phyloP scores from a whole-genome alignment of 64 coral and sea anemone genomes.

The Orbicella faveolata region DNA sequence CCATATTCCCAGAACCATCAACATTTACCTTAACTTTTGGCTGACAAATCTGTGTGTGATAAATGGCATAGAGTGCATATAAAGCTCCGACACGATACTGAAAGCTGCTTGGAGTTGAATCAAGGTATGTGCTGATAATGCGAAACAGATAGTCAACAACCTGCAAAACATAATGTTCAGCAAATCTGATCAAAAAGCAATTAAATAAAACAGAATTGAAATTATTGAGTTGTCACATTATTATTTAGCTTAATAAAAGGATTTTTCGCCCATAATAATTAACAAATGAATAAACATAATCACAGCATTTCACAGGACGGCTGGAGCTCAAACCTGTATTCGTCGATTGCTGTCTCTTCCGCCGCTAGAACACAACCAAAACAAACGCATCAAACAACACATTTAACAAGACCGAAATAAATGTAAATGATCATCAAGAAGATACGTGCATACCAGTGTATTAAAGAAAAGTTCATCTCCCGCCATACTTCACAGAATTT shows the following conservation, averaged over 20 bases:
- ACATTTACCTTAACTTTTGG: constrained; percentile 90
- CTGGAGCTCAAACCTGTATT: constrained; percentile 12
- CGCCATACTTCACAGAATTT: constrained; percentile 94
- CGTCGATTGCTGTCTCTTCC: constrained; percentile 18
- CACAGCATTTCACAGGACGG: too few species aligned
- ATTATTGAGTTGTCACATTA: not conserved
- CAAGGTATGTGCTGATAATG: constrained; percentile 85
- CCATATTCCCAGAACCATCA: too few species aligned
- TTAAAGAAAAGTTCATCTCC: constrained; percentile 96
- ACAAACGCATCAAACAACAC: not conserved
- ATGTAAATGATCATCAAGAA: not conserved
- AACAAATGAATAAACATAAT: not conserved
- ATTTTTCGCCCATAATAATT: not conserved
- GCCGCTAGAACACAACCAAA: constrained; percentile 16
- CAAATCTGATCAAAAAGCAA: not conserved
- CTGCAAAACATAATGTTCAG: constrained; percentile 42
- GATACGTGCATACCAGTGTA: constrained; percentile 75
- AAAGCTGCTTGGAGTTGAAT: constrained; percentile 76
- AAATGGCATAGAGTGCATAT: constrained; percentile 83
- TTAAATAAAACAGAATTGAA: too few species aligned
- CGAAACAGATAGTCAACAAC: constrained; percentile 88
- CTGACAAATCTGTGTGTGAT: constrained; percentile 79
- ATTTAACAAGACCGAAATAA: too few species aligned
- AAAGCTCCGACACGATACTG: constrained; percentile 90
- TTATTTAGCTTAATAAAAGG: not conserved